Evolutionary conservation across 35 echinoderm and acorn worm genomes (phyloP), one percentile per base, ranked within the genome.

Genomic region (Heliocidaris erythrogramma): DNA sequence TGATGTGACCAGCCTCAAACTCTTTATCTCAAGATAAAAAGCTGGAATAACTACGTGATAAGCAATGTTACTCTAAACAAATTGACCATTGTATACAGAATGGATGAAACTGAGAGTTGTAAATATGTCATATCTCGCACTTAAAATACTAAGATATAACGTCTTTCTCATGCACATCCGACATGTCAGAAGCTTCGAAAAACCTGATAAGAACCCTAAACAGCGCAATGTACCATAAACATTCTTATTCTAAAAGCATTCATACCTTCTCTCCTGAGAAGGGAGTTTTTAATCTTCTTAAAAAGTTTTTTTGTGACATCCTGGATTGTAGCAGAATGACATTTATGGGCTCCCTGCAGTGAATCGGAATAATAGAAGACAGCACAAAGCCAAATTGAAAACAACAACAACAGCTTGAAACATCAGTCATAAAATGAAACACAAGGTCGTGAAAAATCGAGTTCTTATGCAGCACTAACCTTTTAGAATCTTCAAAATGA

Each of bases 51-150:
- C 65, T 27, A 78, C 65, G 27, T n/a, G 65, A n/a, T 78, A 78
- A 78, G 65, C 65, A 78, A 78, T 78, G 65, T 78, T 78, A 78
- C 27, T 78, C 17, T 78, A 78, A 78, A 78, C 65, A 78, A 78
- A 78, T 78, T 78, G 8, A 78, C 65, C 8, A 18, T 78, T 78
- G 65, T 78, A 78, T 78, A 78, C 65, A 78, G 65, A 21, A n/a
- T 78, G 65, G 65, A 78, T 78, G 65, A 78, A 78, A 78, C 65
- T 78, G 65, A 78, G 65, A 78, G 65, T 78, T 78, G 27, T 78
- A 78, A 78, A 78, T 78, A 78, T 78, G 65, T n/a, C 65, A 78
- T 78, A 78, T 78, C 17, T 78, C 17, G 65, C 65, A 78, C 65
- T 78, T 78, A 78, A 78, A 78, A 27, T 78, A 24, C 65, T 78